Conservation (phyloP, 2,113 vertebrate species). For the Anguilla rostrata region DNA sequence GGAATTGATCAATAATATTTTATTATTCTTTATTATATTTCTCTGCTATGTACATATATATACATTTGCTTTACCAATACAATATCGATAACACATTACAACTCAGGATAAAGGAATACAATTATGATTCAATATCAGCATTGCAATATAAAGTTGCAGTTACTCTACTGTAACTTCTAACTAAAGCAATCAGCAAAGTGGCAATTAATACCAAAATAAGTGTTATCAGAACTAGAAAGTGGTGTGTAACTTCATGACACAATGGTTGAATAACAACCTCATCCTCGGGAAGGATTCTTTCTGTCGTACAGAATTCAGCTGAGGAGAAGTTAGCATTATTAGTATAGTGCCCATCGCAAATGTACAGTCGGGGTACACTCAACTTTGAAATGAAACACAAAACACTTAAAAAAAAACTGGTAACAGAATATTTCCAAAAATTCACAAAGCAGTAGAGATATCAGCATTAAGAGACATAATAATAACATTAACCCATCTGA, state of each 20-base stretch:
- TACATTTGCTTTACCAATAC: no score
- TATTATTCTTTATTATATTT: no score
- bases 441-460: neutral
- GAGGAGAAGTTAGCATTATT: neutral
- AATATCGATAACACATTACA: neutral
- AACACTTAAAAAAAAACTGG: neutral
- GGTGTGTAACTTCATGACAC: neutral
- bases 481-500: neutral
- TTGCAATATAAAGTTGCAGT: neutral
- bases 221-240: neutral
- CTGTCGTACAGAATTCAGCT: neutral
- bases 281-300: neutral
- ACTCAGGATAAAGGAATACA: neutral
- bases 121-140: neutral
- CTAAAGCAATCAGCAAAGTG: neutral
- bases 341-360: no score
- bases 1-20: no score
- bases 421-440: neutral
- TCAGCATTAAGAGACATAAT: neutral
- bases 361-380: neutral
- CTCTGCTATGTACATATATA: no score
- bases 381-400: neutral
- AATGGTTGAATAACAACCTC: neutral
- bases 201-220: neutral
- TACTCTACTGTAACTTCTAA: neutral